A percentile compares a stretch with the other conserved stretches of the same genome.
Conservation (phyloP, 64 coral and sea anemone genomes). For the Anthopleura sola region DNA sequence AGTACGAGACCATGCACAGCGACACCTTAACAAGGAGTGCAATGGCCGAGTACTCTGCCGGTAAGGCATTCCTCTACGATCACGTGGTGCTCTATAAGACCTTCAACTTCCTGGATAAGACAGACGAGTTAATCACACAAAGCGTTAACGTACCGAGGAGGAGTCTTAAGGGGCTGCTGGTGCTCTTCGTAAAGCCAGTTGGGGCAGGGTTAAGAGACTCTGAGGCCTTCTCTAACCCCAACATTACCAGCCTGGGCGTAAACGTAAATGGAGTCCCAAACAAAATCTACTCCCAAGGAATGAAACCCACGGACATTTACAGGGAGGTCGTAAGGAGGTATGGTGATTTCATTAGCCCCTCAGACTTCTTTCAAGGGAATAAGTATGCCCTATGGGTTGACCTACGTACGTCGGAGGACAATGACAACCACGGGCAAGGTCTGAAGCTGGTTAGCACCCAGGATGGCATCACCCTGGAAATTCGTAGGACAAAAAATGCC, state of each 20-base stretch:
- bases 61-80: not conserved
- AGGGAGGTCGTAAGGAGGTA: conserved; percentile 1
- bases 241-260: not conserved
- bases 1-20: not conserved
- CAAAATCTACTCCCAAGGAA: conserved; percentile 12
- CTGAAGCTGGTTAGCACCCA: conserved; percentile 3
- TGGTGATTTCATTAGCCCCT: not conserved
- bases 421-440: conserved; percentile 18
- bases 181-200: not conserved
- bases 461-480: conserved; percentile 18
- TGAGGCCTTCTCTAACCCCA: not conserved
- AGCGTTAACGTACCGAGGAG: conserved; percentile 1
- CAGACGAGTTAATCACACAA: not conserved
- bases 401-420: not conserved
- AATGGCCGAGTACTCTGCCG: not conserved
- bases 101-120: no score
- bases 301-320: not conserved
- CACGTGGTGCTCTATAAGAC: not conserved
- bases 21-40: not conserved
- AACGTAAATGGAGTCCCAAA: conserved; percentile 20
- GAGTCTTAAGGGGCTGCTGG: not conserved
- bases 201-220: not conserved
- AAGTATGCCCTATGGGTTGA: conserved; percentile 23
- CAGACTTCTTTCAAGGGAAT: not conserved
- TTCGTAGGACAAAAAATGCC: not conserved